phyloP scores from a whole-genome alignment of 2,888 invertebrate genomes.

The Epistrophella euchroma region DNA sequence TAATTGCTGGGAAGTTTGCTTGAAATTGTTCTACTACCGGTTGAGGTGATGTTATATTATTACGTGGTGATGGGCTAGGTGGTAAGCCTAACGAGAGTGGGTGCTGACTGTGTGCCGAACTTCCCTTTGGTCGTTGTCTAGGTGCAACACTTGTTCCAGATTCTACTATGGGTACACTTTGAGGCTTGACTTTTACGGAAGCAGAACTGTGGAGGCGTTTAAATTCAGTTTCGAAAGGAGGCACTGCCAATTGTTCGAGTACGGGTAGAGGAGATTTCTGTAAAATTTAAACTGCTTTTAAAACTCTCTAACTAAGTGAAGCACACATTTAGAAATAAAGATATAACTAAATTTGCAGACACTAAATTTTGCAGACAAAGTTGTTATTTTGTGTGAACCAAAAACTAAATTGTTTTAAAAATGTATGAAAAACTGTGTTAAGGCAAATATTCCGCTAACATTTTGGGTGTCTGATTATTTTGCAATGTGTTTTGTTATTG shows the following conservation, averaged over 20 bases:
- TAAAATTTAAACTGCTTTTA: constrained; percentile 70
- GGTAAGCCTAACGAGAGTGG: constrained; percentile 85
- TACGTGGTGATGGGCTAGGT: constrained; percentile 85
- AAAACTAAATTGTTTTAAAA: too few species aligned
- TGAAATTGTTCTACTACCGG: constrained; percentile 83
- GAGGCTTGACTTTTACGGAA: constrained; percentile 81
- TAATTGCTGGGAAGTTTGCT: constrained; percentile 82
- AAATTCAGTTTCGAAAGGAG: constrained; percentile 89
- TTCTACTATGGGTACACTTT: constrained; percentile 85
- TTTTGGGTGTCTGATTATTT: background rate
- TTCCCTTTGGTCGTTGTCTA: constrained; percentile 91
- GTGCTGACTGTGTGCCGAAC: constrained; percentile 82
- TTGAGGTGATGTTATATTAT: constrained; percentile 83
- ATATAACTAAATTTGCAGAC: background rate
- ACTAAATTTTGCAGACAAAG: too few species aligned
- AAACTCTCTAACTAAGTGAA: background rate
- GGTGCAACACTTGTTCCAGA: constrained; percentile 92
- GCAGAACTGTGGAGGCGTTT: constrained; percentile 84
- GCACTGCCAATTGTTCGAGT: constrained; percentile 87
- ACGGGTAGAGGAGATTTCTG: constrained; percentile 88
- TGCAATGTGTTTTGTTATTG: background rate
- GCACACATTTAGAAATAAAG: too few species aligned
- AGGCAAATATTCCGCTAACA: background rate
- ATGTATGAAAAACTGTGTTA: too few species aligned
- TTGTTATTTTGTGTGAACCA: too few species aligned